Conservation (phyloP, 2,113 vertebrate genomes). For the Colius striatus region DNA sequence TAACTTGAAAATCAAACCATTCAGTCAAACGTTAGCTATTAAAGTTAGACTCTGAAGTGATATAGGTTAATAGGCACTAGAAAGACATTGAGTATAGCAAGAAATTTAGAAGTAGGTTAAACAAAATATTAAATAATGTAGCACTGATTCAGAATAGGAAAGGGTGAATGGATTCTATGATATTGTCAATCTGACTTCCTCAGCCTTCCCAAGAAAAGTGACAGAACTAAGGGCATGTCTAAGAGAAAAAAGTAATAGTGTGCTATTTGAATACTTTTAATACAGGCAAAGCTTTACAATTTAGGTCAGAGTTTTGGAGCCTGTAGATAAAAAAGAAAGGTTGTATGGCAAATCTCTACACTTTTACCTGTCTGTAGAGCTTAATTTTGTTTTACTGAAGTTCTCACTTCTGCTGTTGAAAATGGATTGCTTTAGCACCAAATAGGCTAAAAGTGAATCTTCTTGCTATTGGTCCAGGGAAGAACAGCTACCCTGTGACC, state of each 20-base stretch:
- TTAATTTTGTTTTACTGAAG: not conserved
- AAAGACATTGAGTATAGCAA: not conserved
- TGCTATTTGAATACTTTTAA: not conserved
- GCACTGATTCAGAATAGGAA: not conserved
- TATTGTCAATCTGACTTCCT: not conserved
- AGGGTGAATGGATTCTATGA: not conserved
- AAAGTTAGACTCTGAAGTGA: not conserved
- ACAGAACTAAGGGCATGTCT: not conserved
- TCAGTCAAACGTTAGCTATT: not conserved
- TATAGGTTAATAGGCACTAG: not conserved
- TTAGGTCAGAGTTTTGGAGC: not conserved
- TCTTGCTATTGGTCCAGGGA: not conserved
- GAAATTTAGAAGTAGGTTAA: not conserved
- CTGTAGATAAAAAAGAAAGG: not conserved
- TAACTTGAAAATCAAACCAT: not conserved
- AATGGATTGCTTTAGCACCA: not conserved
- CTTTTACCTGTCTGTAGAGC: not conserved
- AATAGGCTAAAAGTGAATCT: not conserved
- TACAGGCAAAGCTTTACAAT: not conserved
- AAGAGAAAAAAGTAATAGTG: not conserved
- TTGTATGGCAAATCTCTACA: not conserved
- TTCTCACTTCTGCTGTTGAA: not conserved
- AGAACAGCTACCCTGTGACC: not conserved
- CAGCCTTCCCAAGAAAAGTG: not conserved
- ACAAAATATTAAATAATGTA: not conserved